phyloP scores from a whole-genome alignment of 2,888 invertebrate genomes.

The Hirtodrosophila histrioides region DNA sequence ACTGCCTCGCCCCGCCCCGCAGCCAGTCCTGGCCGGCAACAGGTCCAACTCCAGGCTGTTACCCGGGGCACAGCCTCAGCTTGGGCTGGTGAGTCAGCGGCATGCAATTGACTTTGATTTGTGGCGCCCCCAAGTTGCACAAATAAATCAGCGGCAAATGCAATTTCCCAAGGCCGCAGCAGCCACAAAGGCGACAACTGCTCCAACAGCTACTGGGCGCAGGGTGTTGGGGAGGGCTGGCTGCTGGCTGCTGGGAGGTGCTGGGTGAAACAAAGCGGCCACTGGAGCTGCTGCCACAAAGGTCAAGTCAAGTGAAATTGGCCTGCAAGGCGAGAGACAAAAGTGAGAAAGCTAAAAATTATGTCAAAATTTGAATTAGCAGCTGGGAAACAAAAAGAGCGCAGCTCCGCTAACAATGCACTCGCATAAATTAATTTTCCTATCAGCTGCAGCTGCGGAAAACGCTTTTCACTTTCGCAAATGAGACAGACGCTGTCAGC shows the following conservation, averaged over 20 bases:
- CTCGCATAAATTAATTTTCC: slow-evolving; percentile 67
- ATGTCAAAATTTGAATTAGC: slow-evolving; percentile 79
- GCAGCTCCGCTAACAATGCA: slow-evolving; percentile 49
- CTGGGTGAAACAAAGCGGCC: neutral
- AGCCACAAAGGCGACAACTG: slow-evolving; percentile 31
- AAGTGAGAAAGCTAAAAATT: slow-evolving; percentile 78
- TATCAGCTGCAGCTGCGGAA: slow-evolving; percentile 63
- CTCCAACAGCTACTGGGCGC: neutral
- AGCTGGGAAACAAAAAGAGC: slow-evolving; percentile 44
- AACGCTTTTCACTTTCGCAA: slow-evolving; percentile 75
- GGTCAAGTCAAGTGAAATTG: slow-evolving; percentile 78
- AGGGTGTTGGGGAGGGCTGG: neutral
- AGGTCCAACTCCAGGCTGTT: slow-evolving; percentile 37
- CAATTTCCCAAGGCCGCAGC: slow-evolving; percentile 69
- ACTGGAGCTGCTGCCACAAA: slow-evolving; percentile 46
- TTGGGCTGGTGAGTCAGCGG: slow-evolving; percentile 59
- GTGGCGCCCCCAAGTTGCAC: slow-evolving; percentile 53
- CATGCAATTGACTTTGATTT: slow-evolving; percentile 71
- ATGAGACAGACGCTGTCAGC: slow-evolving; percentile 27
- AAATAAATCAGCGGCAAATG: slow-evolving; percentile 69
- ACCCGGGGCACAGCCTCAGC: slow-evolving; percentile 18
- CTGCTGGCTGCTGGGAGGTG: neutral
- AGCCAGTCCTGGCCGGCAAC: slow-evolving; percentile 14
- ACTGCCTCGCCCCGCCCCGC: no score
- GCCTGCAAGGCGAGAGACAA: slow-evolving; percentile 41